Evolutionary conservation across 2,888 invertebrate genomes (phyloP), one percentile per base, ranked within the genome.

Genomic region (Cheilosia variabilis): DNA sequence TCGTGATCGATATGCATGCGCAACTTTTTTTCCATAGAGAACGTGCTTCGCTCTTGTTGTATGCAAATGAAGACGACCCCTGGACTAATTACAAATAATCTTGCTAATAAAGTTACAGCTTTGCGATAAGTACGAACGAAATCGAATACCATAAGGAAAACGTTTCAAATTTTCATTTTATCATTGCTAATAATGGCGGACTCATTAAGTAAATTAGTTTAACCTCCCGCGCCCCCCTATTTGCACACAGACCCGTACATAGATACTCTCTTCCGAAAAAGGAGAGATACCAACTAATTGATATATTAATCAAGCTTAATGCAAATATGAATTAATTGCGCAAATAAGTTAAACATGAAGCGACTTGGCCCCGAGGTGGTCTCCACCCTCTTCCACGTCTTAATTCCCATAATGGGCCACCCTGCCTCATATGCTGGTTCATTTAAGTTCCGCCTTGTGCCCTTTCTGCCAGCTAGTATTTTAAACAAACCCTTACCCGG

Each of bases 241-340:
- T 50, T 50, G 13, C 22, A 22, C 22, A 22, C 22, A 50, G 34
- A 58, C 43, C 17, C 50, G 43, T 31, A 31, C 31, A 7, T 9
- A 27, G 5, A 1, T 47, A 41, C 47, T 34, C 65, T 24, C 13
- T 41, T 37, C 27, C 24, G 27, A 55, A 24, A 22, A 37, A 53
- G 52, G 7, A 52, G 60, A 47, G 55, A 71, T 57, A 66, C 52
- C 19, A 50, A 75, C 72, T 82, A 82, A 82, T 82, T 78, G 82
- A 72, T 71, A 47, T 78, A 82, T 82, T 82, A 82, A 78, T 72
- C 66, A 82, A 78, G 72, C 62, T 78, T 72, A 82, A 82, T 82
- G 66, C 66, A 82, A 78, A 78, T 82, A 78, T 80, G 66, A 66
- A 80, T 73, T 65, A 80, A 80, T 80, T 80, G 63, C 62, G 79